Conservation (phyloP, 2,113 vertebrate genomes). For the Colossoma macropomum region DNA sequence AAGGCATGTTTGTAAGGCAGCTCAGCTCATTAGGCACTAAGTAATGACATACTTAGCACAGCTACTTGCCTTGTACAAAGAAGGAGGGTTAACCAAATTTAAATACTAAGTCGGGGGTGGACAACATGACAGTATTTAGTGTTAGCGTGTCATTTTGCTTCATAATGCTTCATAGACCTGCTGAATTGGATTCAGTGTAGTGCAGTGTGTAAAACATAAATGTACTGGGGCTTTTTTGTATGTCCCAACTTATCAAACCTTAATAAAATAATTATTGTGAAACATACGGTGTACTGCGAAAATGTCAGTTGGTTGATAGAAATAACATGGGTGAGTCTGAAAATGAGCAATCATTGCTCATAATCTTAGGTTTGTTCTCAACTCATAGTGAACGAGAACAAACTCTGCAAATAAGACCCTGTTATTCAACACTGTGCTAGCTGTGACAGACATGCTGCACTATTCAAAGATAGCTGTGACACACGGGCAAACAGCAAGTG, state of each 20-base stretch:
- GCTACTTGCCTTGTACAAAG: not conserved
- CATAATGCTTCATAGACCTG: too few species aligned
- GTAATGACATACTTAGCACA: not conserved
- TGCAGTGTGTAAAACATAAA: too few species aligned
- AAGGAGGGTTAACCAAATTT: not conserved
- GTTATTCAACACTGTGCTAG: not conserved
- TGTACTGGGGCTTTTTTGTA: too few species aligned
- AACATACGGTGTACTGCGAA: too few species aligned
- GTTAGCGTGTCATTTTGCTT: too few species aligned
- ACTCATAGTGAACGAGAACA: not conserved
- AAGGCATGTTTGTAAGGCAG: not conserved
- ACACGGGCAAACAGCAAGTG: conserved; percentile 44
- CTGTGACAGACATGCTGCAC: not conserved
- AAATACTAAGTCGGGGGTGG: too few species aligned
- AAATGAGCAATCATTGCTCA: not conserved
- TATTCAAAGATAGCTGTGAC: conserved; percentile 10
- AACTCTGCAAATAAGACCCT: not conserved
- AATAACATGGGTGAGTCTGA: not conserved
- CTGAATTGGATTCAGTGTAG: too few species aligned
- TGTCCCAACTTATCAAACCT: too few species aligned
- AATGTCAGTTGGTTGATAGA: too few species aligned
- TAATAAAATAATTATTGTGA: too few species aligned
- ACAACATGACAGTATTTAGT: too few species aligned
- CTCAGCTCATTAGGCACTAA: not conserved
- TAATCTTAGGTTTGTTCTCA: not conserved